phyloP scores from a whole-genome alignment of 2,113 vertebrate genomes.

The Tyto alba region DNA sequence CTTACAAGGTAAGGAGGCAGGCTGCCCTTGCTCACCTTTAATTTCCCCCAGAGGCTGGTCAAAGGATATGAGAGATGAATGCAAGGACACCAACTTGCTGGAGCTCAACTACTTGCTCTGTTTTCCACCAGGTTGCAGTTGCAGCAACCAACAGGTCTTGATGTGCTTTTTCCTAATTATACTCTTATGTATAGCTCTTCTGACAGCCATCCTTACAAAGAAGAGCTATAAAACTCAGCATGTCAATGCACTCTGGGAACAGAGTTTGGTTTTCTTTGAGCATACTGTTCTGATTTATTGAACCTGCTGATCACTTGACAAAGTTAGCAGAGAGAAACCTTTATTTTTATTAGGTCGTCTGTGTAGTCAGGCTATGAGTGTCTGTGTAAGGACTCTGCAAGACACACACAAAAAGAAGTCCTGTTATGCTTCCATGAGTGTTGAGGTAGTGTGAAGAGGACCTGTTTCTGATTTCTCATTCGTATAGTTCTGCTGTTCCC shows the following conservation, averaged over 20 bases:
- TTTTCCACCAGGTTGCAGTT: background rate
- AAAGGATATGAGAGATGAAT: background rate
- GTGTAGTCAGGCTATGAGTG: background rate
- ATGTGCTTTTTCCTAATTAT: background rate
- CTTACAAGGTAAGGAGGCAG: background rate
- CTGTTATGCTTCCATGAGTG: background rate
- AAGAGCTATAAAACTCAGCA: background rate
- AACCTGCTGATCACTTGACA: background rate
- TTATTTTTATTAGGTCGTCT: background rate
- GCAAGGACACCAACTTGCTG: background rate
- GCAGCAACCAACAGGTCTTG: background rate
- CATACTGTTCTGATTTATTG: background rate
- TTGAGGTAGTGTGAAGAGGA: background rate
- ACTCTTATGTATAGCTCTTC: background rate
- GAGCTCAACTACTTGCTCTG: background rate
- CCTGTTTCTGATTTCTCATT: background rate
- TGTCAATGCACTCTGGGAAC: background rate
- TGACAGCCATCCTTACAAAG: background rate
- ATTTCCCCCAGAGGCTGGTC: background rate
- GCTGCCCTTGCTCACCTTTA: background rate
- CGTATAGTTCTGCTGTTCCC: background rate
- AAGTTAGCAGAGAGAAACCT: background rate
- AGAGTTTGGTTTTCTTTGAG: background rate
- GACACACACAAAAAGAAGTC: background rate
- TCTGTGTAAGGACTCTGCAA: background rate